Conservation (phyloP, 2,113 vertebrate genomes). For the Eonycteris spelaea region DNA sequence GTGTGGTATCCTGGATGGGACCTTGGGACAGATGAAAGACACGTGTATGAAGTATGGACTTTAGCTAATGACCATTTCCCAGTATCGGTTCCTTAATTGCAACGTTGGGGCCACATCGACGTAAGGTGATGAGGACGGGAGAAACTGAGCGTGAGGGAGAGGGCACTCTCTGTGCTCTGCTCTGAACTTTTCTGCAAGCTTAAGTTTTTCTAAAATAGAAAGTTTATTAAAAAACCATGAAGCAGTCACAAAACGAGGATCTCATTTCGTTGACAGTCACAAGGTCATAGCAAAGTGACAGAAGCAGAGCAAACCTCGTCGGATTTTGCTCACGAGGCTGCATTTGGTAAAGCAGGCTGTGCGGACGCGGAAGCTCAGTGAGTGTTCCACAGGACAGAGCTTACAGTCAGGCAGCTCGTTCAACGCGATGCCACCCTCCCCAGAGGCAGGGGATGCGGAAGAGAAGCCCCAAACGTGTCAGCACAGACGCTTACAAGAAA, state of each 20-base stretch:
- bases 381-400: not conserved
- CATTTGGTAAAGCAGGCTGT: not conserved
- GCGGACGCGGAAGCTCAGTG: not conserved
- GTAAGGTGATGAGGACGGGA: rapidly evolving
- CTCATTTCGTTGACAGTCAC: not conserved
- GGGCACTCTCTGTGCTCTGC: not conserved
- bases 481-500: not conserved
- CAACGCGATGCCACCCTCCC: rapidly evolving
- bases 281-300: not conserved
- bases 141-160: not conserved
- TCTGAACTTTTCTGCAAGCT: not conserved
- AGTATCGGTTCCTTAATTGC: not conserved
- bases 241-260: not conserved
- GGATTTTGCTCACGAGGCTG: not conserved
- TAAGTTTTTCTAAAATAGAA: not conserved
- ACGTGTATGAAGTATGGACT: not conserved
- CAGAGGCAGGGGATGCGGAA: not conserved
- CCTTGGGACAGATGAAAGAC: not conserved
- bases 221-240: not conserved
- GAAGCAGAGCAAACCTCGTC: not conserved
- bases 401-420: not conserved
- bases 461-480: not conserved
- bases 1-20: not conserved
- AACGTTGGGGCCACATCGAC: rapidly evolving
- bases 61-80: not conserved